A percentile compares a stretch with the other conserved stretches of the same genome.
These are phyloP conservation scores for Microvelia longipes DNA, from an alignment of 1,140 invertebrate species.

Conservation along the genomic window DNA sequence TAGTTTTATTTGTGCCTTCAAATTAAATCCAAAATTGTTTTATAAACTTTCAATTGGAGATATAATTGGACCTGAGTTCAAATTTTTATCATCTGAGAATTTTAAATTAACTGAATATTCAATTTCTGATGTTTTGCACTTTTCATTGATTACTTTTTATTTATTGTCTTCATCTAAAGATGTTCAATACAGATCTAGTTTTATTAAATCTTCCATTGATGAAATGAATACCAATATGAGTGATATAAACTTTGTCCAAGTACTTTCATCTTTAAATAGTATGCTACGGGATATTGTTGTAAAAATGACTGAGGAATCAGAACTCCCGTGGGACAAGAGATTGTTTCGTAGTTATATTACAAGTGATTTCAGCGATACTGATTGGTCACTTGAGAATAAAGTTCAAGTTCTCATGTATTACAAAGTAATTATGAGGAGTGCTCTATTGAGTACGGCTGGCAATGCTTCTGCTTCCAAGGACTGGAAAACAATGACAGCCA, in stretches of 20 bases:
- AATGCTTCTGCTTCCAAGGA: constrained; percentile 9
- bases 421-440: constrained; percentile 2
- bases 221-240: not conserved
- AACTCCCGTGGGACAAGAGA: constrained; percentile 15
- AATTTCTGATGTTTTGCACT: constrained; percentile 10
- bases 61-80: constrained; percentile 2
- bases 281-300: not conserved
- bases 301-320: not conserved
- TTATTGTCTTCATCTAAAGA: constrained; percentile 7
- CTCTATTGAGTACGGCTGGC: not conserved
- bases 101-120: not conserved
- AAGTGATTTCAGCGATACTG: not conserved
- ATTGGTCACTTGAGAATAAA: constrained; percentile 15
- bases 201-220: constrained; percentile 2
- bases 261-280: not conserved
- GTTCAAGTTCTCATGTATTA: constrained; percentile 14
- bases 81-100: not conserved
- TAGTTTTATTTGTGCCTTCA: not conserved
- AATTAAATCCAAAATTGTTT: not conserved
- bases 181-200: constrained; percentile 4
- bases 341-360: not conserved
- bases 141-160: constrained; percentile 13
- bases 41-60: not conserved
- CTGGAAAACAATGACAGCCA: constrained; percentile 21
- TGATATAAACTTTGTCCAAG: not conserved